Evolutionary conservation across 2,113 vertebrate species (phyloP).

Genomic region (Nesogale talazaci): DNA sequence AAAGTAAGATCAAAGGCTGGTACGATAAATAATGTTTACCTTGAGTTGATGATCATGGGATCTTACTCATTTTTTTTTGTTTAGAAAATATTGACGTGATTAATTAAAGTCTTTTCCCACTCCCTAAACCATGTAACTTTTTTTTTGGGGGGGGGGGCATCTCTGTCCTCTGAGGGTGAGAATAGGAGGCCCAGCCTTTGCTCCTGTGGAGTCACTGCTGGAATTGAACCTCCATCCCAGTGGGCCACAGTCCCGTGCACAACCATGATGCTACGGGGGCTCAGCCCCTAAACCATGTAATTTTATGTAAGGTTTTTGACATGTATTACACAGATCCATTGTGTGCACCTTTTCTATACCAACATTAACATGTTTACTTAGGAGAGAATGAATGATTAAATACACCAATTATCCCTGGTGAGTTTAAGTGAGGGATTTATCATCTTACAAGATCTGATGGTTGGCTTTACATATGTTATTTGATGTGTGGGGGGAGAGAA

Average conservation of each 20-base stretch:
- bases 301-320: not conserved
- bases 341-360: not conserved
- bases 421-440: not conserved
- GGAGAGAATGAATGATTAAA: not conserved
- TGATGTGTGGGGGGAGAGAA: not conserved
- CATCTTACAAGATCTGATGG: not conserved
- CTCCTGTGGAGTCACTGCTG: too few relatives aligned
- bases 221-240: too few relatives aligned
- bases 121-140: not conserved
- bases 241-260: too few relatives aligned
- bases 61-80: not conserved
- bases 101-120: not conserved
- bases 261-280: too few relatives aligned
- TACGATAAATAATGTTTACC: conserved; percentile 10
- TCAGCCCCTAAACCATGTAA: not conserved
- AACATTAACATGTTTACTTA: not conserved
- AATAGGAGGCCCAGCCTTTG: too few relatives aligned
- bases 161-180: too few relatives aligned
- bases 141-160: too few relatives aligned
- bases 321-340: not conserved
- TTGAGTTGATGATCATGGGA: not conserved
- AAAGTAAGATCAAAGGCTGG: not conserved
- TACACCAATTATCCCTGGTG: not conserved
- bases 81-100: not conserved
- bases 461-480: not conserved